Conservation (phyloP, 2,113 vertebrate genomes). For the Aix galericulata region DNA sequence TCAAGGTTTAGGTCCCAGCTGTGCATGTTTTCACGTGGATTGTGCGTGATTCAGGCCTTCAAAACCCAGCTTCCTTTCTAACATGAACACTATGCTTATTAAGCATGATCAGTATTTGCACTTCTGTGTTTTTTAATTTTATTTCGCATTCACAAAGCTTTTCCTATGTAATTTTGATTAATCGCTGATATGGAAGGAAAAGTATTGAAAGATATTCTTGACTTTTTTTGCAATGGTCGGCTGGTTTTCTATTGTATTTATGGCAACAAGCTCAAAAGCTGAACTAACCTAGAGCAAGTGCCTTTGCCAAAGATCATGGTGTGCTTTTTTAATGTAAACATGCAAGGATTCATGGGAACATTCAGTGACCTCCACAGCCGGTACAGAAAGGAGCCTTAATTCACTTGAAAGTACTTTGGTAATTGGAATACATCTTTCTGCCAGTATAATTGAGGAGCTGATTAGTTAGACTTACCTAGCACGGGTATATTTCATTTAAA, state of each 20-base stretch:
- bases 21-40: rapidly evolving
- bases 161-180: constrained; percentile 13
- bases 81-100: neutral
- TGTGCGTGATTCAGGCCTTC: neutral
- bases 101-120: neutral
- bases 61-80: neutral
- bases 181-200: neutral
- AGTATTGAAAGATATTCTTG: constrained; percentile 36
- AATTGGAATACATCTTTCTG: constrained; percentile 70
- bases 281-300: constrained; percentile 31
- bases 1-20: neutral
- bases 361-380: constrained; percentile 75
- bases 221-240: constrained; percentile 24
- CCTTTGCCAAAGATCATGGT: constrained; percentile 80
- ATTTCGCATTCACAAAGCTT: neutral
- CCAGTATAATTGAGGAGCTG: constrained; percentile 59
- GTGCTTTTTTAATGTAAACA: constrained; percentile 84
- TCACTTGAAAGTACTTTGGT: constrained; percentile 61
- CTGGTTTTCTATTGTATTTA: constrained; percentile 67
- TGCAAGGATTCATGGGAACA: constrained; percentile 75
- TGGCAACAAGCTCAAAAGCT: constrained; percentile 48
- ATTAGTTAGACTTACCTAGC: constrained; percentile 53
- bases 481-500: constrained; percentile 49
- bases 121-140: neutral
- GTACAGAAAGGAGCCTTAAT: constrained; percentile 74